These are phyloP conservation scores for Dolichopus griseipennis DNA, from an alignment of 2,888 invertebrate genomes.

Conservation along the genomic window DNA sequence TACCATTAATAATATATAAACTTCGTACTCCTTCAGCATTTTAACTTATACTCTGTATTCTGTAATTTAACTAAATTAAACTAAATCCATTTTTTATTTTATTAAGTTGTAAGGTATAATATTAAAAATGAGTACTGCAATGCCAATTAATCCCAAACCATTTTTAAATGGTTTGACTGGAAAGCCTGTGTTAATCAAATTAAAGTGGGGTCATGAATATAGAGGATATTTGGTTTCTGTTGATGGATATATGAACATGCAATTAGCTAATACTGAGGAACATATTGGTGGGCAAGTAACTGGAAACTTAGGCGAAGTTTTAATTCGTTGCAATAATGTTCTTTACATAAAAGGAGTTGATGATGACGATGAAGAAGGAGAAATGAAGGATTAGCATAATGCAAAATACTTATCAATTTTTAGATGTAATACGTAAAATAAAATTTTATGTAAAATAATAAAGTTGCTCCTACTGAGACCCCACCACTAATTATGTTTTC, in stretches of 20 bases:
- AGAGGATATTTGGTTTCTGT: slow-evolving; percentile 96
- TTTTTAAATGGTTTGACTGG: slow-evolving; percentile 97
- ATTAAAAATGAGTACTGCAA: slow-evolving; percentile 48
- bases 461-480: too few relatives aligned
- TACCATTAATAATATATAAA: too few relatives aligned
- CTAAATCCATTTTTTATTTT: too few relatives aligned
- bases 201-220: slow-evolving; percentile 99
- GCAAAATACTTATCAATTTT: too few relatives aligned
- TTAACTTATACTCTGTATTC: too few relatives aligned
- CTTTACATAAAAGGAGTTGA: slow-evolving; percentile 90
- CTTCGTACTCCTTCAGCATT: too few relatives aligned
- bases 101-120: too few relatives aligned
- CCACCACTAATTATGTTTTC: too few relatives aligned
- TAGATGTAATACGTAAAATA: too few relatives aligned
- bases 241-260: slow-evolving; percentile 98
- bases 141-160: slow-evolving; percentile 98
- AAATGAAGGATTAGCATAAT: slow-evolving; percentile 55
- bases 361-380: slow-evolving; percentile 94
- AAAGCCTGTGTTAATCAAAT: slow-evolving; percentile 92
- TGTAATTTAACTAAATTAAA: too few relatives aligned
- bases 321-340: slow-evolving; percentile 95
- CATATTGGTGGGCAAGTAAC: slow-evolving; percentile 85
- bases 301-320: slow-evolving; percentile 90
- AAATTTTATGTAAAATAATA: too few relatives aligned
- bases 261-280: slow-evolving; percentile 96